Evolutionary conservation across 2,113 vertebrate species (phyloP).

Genomic region (Rallus limicola): DNA sequence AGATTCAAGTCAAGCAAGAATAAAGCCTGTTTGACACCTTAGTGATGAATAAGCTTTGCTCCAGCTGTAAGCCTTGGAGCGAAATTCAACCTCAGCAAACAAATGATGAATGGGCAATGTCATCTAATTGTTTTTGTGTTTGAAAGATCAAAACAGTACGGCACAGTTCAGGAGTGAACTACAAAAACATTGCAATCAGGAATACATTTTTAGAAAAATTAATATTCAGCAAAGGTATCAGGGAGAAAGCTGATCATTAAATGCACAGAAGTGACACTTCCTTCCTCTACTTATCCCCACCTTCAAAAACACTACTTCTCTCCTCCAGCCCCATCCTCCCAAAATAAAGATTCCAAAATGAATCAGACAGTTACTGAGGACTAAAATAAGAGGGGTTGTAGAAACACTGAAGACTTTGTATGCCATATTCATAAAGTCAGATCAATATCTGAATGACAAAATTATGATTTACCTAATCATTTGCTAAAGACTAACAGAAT

Average conservation of each 20-base stretch:
- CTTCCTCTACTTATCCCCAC: background rate
- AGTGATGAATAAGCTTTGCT: background rate
- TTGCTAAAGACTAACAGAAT: background rate
- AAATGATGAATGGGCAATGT: background rate
- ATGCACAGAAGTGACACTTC: background rate
- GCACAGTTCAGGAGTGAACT: background rate
- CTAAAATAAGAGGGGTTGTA: background rate
- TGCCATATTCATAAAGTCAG: background rate
- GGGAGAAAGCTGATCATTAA: background rate
- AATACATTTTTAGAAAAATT: background rate
- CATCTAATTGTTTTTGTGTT: background rate
- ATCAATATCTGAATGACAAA: background rate
- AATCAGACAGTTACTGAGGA: background rate
- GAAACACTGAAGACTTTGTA: background rate
- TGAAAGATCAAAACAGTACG: background rate
- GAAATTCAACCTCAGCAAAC: background rate
- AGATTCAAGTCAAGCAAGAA: background rate
- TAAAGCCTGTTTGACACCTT: background rate
- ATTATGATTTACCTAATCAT: background rate
- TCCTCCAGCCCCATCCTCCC: rapidly evolving
- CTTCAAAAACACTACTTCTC: rapidly evolving
- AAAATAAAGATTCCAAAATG: background rate
- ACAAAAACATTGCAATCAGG: background rate
- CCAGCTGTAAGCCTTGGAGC: background rate
- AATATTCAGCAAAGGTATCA: background rate